These are phyloP conservation scores for Gasteruption jaculator DNA, from an alignment of 2,888 invertebrate species.

Conservation along the genomic window DNA sequence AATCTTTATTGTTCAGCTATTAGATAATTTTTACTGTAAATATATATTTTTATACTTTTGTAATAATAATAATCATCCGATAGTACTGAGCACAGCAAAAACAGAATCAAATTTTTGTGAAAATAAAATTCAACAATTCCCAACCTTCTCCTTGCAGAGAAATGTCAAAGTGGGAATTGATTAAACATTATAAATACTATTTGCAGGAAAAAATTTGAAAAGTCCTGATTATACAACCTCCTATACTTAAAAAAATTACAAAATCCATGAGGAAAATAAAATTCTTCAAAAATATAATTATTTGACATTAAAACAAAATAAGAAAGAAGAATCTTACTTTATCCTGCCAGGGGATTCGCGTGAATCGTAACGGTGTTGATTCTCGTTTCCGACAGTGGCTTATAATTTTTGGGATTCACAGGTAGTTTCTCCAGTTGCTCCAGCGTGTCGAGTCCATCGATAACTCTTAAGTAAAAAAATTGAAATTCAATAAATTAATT, in stretches of 20 bases:
- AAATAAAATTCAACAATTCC: too few species aligned
- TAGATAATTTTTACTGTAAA: too few species aligned
- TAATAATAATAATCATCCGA: too few species aligned
- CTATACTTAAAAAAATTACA: conserved; percentile 3
- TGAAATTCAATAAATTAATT: conserved; percentile 18
- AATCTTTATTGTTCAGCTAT: too few species aligned
- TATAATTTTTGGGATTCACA: conserved; percentile 90
- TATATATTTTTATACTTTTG: too few species aligned
- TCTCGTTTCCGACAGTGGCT: conserved; percentile 80
- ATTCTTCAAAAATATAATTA: not conserved
- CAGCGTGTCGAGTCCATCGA: conserved; percentile 93
- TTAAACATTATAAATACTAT: too few species aligned
- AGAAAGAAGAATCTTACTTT: conserved; percentile 30
- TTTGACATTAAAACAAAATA: conserved; percentile 11
- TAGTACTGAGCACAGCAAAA: too few species aligned
- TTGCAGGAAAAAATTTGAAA: not conserved
- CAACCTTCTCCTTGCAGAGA: too few species aligned
- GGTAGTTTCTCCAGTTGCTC: conserved; percentile 94
- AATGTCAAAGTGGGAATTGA: too few species aligned
- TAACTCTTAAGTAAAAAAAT: too few species aligned
- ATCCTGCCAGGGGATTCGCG: conserved; percentile 93
- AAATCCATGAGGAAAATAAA: not conserved
- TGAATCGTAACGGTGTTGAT: conserved; percentile 92
- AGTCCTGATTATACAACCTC: not conserved
- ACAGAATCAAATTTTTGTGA: too few species aligned